phyloP scores from a whole-genome alignment of 2,113 vertebrate genomes.

The Oncorhynchus kisutch region DNA sequence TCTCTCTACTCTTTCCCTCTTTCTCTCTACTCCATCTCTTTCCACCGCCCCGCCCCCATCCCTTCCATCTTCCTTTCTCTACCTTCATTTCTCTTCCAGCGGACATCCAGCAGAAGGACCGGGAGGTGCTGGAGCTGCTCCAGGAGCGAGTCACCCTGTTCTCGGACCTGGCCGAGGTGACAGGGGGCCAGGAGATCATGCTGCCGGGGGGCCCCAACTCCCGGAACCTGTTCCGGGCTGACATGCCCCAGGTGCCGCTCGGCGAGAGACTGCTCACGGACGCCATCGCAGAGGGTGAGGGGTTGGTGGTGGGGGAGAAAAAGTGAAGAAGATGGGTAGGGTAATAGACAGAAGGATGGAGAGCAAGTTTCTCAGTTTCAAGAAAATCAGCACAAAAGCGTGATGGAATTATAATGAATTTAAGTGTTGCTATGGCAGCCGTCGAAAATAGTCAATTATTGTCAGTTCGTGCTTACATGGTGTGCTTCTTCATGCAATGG shows the following conservation, averaged over 20 bases:
- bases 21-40: neutral
- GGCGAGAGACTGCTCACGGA: conserved; percentile 83
- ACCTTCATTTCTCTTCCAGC: conserved; percentile 59
- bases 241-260: conserved; percentile 74
- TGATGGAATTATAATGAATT: no score
- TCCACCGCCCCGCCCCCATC: neutral
- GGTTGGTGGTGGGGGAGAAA: neutral
- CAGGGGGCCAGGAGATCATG: conserved; percentile 69
- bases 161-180: conserved; percentile 80
- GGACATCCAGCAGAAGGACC: conserved; percentile 85
- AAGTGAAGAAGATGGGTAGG: no score
- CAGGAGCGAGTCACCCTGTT: conserved; percentile 86
- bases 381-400: no score
- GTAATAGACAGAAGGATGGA: no score
- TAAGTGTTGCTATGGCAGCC: no score
- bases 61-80: neutral
- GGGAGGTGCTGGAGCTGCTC: conserved; percentile 81
- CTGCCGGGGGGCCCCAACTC: conserved; percentile 54
- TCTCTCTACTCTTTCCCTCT: neutral
- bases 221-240: conserved; percentile 80
- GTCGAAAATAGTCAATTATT: no score
- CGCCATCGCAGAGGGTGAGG: conserved; percentile 82
- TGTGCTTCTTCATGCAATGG: no score
- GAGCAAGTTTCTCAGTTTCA: no score
- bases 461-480: no score